Conservation (phyloP, 2,797 vertebrate genomes). For the Enteromius thamalakanensis region DNA sequence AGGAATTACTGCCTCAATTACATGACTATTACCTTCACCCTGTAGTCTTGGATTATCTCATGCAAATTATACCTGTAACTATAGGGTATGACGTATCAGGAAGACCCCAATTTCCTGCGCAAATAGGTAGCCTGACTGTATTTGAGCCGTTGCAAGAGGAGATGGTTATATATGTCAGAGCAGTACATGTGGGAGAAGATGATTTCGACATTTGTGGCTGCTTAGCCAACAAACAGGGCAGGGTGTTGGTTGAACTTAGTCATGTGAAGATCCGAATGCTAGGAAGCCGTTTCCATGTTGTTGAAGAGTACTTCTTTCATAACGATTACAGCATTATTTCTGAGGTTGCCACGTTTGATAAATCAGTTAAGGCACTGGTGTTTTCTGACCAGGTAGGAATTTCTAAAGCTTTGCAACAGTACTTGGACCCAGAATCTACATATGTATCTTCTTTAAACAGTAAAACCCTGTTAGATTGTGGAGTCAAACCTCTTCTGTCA, state of each 20-base stretch:
- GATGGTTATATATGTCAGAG: conserved; percentile 84
- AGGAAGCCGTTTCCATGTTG: conserved; percentile 65
- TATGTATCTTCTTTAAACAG: conserved; percentile 57
- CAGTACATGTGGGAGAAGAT: conserved; percentile 67
- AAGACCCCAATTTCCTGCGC: conserved; percentile 77
- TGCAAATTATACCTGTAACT: conserved; percentile 76
- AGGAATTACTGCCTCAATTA: conserved; percentile 71
- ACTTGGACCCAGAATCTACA: conserved; percentile 72
- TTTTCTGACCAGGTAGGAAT: conserved; percentile 81
- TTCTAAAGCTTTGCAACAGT: conserved; percentile 70
- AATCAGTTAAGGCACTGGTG: conserved; percentile 73
- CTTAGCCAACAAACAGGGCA: conserved; percentile 80
- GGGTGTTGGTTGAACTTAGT: conserved; percentile 81
- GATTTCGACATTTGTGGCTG: conserved; percentile 83
- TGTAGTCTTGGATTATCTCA: conserved; percentile 65
- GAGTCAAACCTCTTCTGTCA: conserved; percentile 64
- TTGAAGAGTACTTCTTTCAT: conserved; percentile 81
- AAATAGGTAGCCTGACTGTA: conserved; percentile 80
- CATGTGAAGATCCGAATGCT: conserved; percentile 76
- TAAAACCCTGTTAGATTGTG: conserved; percentile 62
- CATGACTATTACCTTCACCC: conserved; percentile 84
- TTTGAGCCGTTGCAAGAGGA: conserved; percentile 80
- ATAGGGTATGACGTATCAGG: conserved; percentile 61
- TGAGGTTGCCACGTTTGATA: conserved; percentile 31
- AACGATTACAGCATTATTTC: conserved; percentile 76